Evolutionary conservation across 2,888 invertebrate genomes (phyloP).

Genomic region (Corbicula japonica): DNA sequence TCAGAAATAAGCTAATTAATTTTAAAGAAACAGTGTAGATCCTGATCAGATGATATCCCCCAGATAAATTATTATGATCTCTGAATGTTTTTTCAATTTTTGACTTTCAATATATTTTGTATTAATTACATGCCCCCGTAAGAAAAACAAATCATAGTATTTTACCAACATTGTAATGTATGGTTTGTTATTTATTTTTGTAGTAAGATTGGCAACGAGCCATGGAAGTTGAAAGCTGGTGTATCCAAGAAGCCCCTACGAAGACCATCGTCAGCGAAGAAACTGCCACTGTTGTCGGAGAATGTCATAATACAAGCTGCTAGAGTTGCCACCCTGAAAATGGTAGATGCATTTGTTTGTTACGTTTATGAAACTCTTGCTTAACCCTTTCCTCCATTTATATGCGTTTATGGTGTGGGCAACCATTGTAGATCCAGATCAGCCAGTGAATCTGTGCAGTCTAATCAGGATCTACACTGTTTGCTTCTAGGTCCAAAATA

Average conservation of each 20-base stretch:
- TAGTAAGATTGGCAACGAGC: constrained; percentile 83
- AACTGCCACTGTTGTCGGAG: constrained; percentile 76
- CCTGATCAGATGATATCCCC: too few species aligned
- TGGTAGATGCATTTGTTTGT: background rate
- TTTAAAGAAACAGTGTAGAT: too few species aligned
- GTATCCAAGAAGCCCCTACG: constrained; percentile 70
- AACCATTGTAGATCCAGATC: too few species aligned
- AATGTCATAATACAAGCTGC: constrained; percentile 76
- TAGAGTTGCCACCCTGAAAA: constrained; percentile 74
- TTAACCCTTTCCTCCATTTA: too few species aligned
- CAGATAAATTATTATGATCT: too few species aligned
- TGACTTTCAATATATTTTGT: background rate
- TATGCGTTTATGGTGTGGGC: too few species aligned
- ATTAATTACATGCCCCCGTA: background rate
- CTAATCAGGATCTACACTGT: too few species aligned
- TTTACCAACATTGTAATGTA: background rate
- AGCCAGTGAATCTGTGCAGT: too few species aligned
- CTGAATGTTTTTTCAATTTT: background rate
- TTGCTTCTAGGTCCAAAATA: too few species aligned
- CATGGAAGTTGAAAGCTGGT: constrained; percentile 78
- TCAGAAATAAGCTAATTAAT: too few species aligned
- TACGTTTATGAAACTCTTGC: background rate
- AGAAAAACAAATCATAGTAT: background rate
- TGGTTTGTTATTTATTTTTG: constrained; percentile 1
- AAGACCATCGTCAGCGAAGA: constrained; percentile 82